A percentile compares a stretch with the other conserved stretches of the same genome.
Conservation (phyloP, 2,888 invertebrate species). For the Melanostoma scalare region DNA sequence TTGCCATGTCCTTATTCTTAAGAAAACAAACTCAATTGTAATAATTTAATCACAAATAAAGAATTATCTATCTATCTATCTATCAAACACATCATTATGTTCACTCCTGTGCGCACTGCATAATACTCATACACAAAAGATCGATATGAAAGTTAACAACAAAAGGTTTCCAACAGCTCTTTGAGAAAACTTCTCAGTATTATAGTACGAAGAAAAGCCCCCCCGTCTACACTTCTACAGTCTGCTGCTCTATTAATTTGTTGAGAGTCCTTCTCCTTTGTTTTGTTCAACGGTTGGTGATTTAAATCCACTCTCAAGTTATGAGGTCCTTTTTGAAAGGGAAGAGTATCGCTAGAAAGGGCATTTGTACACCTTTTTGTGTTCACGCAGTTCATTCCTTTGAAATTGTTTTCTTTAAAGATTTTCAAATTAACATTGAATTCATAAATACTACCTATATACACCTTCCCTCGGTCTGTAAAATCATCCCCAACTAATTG, state of each 20-base stretch:
- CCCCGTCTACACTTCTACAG: not conserved
- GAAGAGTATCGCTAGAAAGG: slow-evolving; percentile 6
- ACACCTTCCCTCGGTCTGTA: not conserved
- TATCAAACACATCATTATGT: slow-evolving; percentile 38
- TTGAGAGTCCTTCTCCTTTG: slow-evolving; percentile 31
- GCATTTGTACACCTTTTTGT: not conserved
- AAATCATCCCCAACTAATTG: slow-evolving; percentile 34
- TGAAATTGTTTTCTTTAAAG: slow-evolving; percentile 27
- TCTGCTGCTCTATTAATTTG: slow-evolving; percentile 62
- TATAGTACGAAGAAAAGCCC: slow-evolving; percentile 22
- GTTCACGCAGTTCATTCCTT: slow-evolving; percentile 25
- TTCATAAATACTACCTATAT: slow-evolving; percentile 4
- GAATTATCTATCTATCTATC: no score
- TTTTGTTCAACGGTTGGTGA: slow-evolving; percentile 1
- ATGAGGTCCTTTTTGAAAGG: slow-evolving; percentile 14
- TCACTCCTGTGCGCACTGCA: slow-evolving; percentile 12
- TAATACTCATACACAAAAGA: slow-evolving; percentile 21
- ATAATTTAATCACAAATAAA: no score
- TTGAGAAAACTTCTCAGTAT: slow-evolving; percentile 19
- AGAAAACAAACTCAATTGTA: no score
- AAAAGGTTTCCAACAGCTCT: slow-evolving; percentile 42
- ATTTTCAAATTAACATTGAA: slow-evolving; percentile 39
- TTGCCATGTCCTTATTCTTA: no score
- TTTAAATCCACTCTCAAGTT: slow-evolving; percentile 30
- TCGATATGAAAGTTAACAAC: slow-evolving; percentile 43